Conservation (phyloP, 2,113 vertebrate species). For the Lampris megalopsis region DNA sequence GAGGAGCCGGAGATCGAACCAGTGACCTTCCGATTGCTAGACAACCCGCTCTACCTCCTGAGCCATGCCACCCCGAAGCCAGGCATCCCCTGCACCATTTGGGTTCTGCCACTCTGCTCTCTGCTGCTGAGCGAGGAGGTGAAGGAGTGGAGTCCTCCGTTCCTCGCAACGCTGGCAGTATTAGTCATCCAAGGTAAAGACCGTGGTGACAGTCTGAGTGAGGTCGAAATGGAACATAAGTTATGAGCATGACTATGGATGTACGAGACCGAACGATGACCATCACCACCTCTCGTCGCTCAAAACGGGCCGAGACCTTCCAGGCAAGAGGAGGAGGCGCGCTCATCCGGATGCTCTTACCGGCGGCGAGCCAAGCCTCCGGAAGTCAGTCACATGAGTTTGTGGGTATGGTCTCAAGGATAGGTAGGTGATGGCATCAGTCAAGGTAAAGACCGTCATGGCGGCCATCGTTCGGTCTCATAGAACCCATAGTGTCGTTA, state of each 20-base stretch:
- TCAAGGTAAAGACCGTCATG: neutral
- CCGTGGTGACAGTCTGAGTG: constrained; percentile 1
- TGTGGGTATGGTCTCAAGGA: too few relatives aligned
- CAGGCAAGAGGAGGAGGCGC: neutral
- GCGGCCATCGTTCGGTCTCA: neutral
- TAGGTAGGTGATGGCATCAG: neutral
- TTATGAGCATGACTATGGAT: neutral
- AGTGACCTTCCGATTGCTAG: too few relatives aligned
- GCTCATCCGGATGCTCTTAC: neutral
- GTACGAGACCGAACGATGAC: constrained; percentile 1
- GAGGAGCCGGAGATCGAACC: too few relatives aligned
- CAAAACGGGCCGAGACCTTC: neutral
- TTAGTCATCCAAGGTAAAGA: neutral
- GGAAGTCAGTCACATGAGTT: neutral
- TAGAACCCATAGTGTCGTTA: neutral
- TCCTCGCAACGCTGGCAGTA: neutral
- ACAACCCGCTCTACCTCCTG: too few relatives aligned
- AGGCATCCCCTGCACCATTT: neutral
- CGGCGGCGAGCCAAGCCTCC: neutral
- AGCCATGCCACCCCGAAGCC: too few relatives aligned
- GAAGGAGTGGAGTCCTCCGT: neutral
- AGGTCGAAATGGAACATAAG: constrained; percentile 6
- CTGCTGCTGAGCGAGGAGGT: neutral
- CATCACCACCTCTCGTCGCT: neutral
- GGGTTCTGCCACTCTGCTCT: neutral